Evolutionary conservation across 2,113 vertebrate species (phyloP).

Genomic region (Xiphias gladius): DNA sequence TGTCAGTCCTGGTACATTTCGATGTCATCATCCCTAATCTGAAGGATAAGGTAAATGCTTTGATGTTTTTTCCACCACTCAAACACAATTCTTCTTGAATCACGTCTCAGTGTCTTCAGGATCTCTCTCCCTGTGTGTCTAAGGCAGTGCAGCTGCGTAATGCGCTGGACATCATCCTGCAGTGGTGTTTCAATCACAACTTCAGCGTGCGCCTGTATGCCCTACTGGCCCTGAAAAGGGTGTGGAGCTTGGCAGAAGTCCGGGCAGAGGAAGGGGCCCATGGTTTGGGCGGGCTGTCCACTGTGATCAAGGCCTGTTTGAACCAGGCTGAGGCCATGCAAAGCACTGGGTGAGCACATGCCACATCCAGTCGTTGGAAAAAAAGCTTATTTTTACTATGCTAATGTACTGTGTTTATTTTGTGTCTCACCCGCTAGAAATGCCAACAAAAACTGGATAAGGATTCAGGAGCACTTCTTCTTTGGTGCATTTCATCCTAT

Average conservation of each 20-base stretch:
- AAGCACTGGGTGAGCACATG: conserved; percentile 87
- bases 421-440: conserved; percentile 84
- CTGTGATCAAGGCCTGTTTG: conserved; percentile 90
- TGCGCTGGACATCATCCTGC: conserved; percentile 87
- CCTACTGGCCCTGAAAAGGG: conserved; percentile 90
- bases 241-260: conserved; percentile 87
- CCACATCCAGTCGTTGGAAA: neutral
- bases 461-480: conserved; percentile 97
- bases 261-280: conserved; percentile 58
- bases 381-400: neutral
- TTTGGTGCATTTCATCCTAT: conserved; percentile 91
- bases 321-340: conserved; percentile 91
- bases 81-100: neutral
- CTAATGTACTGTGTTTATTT: neutral
- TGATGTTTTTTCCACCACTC: neutral
- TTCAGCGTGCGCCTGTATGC: conserved; percentile 95
- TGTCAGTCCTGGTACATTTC: conserved; percentile 93
- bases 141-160: conserved; percentile 86
- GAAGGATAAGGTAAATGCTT: conserved; percentile 83
- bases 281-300: conserved; percentile 82
- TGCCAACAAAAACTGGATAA: conserved; percentile 93
- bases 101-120: neutral
- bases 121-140: conserved; percentile 5
- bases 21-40: conserved; percentile 86
- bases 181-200: conserved; percentile 95